Conservation (phyloP, 1,140 invertebrate genomes). For the Aradophagus sp. region DNA sequence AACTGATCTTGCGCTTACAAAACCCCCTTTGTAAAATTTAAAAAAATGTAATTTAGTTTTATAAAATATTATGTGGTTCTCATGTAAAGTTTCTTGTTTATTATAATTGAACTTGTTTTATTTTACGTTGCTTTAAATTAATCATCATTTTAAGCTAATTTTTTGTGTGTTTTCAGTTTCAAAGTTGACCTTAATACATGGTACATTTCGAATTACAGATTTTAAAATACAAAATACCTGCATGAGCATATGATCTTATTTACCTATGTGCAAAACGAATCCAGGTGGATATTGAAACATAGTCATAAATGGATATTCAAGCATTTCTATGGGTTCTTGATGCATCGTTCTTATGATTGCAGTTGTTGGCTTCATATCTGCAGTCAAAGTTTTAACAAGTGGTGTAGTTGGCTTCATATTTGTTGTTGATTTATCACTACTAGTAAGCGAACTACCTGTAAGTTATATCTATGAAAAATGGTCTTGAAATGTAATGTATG, state of each 20-base stretch:
- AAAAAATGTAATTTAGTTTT: neutral
- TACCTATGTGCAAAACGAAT: slow-evolving; percentile 92
- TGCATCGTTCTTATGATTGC: slow-evolving; percentile 79
- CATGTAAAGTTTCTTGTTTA: too few species aligned
- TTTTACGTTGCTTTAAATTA: too few species aligned
- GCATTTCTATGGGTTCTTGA: slow-evolving; percentile 84
- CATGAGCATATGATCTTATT: too few species aligned
- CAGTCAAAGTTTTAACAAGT: slow-evolving; percentile 76
- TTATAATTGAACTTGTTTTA: too few species aligned
- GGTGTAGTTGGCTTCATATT: slow-evolving; percentile 71
- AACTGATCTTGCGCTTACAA: slow-evolving; percentile 89
- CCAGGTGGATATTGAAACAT: slow-evolving; percentile 91
- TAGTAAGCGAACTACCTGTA: slow-evolving; percentile 81
- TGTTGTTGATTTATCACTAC: slow-evolving; percentile 76
- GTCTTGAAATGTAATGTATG: neutral
- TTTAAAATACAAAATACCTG: too few species aligned
- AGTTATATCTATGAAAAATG: slow-evolving; percentile 22
- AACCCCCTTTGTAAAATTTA: slow-evolving; percentile 78
- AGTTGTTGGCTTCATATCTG: slow-evolving; percentile 68
- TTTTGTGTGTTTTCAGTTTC: too few species aligned
- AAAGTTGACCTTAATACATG: too few species aligned
- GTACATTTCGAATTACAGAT: too few species aligned
- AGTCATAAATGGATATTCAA: slow-evolving; percentile 97
- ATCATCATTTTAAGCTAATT: too few species aligned
- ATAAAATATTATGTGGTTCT: too few species aligned